Base-by-base conservation (phyloP, 2,888 invertebrate species). In the Danaus chrysippus region DNA sequence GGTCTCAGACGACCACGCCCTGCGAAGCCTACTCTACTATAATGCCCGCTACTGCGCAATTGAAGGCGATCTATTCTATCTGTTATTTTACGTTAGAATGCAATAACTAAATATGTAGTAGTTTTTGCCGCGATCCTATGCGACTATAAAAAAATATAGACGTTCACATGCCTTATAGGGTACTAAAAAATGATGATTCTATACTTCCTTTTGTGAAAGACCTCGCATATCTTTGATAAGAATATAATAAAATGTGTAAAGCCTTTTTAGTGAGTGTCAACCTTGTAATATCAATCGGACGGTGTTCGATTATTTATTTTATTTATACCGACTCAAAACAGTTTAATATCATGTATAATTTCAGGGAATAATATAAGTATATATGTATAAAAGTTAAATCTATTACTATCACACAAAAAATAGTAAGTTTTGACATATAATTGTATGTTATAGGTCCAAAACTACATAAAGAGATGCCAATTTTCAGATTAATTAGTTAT, bases 1-100 rank as follows among this genome's bases (percentile, higher is more conserved):
- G 86, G 84, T 84, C 84, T 80, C 72, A 66, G 68, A 68, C 75
- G 80, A 76, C 87, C 87, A 86, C 87, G 86, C 87, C 87, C 84
- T 79, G 81, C 78, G 76, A 81, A 79, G 79, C 78, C 80, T 82
- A 80, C 72, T 78, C 73, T 66, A 75, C 74, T 76, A 76, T 77
- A 77, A 76, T 77, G 77, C 77, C 71, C 71, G 76, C 78, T 71
- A 73, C 75, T 73, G 76, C 73, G 74, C 77, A 73, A 70, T 72
- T 65, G 68, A 71, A 71, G 69, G 67, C 66, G 65, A 67, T 70
- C 70, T 67, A 72, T 73, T 66, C 61, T 72, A 72, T 68, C 69
- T 70, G 72, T 71, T 73, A 71, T 73, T 71, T 70, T 66, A 67
- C 70, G 69, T 64, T 68, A 65, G 62, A 69, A 69, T 67, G 69